Conservation (phyloP, 2,113 vertebrate species). For the Anoplopoma fimbria region DNA sequence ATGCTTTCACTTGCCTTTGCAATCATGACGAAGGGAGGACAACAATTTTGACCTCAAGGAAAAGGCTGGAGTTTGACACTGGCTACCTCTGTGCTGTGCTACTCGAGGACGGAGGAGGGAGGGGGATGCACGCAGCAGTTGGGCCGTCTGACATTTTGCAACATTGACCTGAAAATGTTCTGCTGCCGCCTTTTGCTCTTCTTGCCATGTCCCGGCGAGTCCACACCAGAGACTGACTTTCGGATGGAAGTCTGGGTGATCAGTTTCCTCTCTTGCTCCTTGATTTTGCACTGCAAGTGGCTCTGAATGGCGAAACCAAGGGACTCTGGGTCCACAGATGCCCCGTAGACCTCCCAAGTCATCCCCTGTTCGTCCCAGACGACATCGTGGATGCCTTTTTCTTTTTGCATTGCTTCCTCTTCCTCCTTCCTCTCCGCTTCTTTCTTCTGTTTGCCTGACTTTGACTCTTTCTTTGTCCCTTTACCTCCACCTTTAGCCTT, state of each 20-base stretch:
- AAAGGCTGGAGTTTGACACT: slow-evolving; percentile 45
- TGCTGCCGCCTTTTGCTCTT: slow-evolving; percentile 93
- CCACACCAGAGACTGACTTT: slow-evolving; percentile 89
- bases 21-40: slow-evolving; percentile 57
- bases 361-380: slow-evolving; percentile 99
- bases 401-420: slow-evolving; percentile 81
- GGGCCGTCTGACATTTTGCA: slow-evolving; percentile 93
- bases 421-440: slow-evolving; percentile 64
- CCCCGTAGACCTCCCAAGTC: slow-evolving; percentile 99
- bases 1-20: slow-evolving; percentile 65
- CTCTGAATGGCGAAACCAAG: slow-evolving; percentile 98
- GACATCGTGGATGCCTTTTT: slow-evolving; percentile 90
- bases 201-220: slow-evolving; percentile 83
- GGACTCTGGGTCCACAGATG: slow-evolving; percentile 94
- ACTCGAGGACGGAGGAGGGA: slow-evolving; percentile 93
- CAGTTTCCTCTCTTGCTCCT: slow-evolving; percentile 93
- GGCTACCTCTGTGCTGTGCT: slow-evolving; percentile 68
- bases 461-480: slow-evolving; percentile 74
- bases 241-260: slow-evolving; percentile 85
- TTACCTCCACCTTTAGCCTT: slow-evolving; percentile 47
- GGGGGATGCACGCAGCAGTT: slow-evolving; percentile 92
- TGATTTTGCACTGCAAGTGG: slow-evolving; percentile 96
- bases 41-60: slow-evolving; percentile 63
- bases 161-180: slow-evolving; percentile 91
- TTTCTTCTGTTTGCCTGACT: slow-evolving; percentile 60